A percentile compares a stretch with the other conserved stretches of the same genome.
Conservation (phyloP, 1,140 invertebrate genomes). For the Saccostrea glomerata region DNA sequence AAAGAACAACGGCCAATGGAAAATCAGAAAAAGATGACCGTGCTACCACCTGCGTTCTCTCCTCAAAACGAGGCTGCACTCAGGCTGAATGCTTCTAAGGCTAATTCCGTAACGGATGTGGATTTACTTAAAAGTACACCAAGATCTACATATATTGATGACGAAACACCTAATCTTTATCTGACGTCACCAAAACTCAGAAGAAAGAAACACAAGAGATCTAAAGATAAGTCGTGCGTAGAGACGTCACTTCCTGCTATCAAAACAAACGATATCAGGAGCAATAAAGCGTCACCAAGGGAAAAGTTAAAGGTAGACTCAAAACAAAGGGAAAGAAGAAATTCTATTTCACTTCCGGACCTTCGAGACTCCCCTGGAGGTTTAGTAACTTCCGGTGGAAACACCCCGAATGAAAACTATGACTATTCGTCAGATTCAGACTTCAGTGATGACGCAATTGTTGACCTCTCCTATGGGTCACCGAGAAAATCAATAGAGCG, state of each 20-base stretch:
- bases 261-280: not conserved
- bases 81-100: not conserved
- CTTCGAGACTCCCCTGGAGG: constrained; percentile 56
- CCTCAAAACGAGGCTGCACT: constrained; percentile 42
- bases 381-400: constrained; percentile 58
- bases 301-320: not conserved
- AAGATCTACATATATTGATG: constrained; percentile 45
- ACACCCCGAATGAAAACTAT: constrained; percentile 47
- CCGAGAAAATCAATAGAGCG: constrained; percentile 25
- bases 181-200: constrained; percentile 45
- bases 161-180: constrained; percentile 44
- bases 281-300: not conserved
- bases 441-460: constrained; percentile 47
- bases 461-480: constrained; percentile 24
- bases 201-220: constrained; percentile 40
- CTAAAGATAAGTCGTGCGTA: not conserved
- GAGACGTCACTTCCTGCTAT: constrained; percentile 23
- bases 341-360: constrained; percentile 63
- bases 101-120: not conserved
- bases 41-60: constrained; percentile 39
- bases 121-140: constrained; percentile 25
- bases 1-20: not conserved
- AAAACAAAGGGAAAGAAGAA: constrained; percentile 41
- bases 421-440: constrained; percentile 28
- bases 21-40: not conserved